Base-by-base conservation (phyloP, 2,888 invertebrate species). In the Tanypteryx hageni region DNA sequence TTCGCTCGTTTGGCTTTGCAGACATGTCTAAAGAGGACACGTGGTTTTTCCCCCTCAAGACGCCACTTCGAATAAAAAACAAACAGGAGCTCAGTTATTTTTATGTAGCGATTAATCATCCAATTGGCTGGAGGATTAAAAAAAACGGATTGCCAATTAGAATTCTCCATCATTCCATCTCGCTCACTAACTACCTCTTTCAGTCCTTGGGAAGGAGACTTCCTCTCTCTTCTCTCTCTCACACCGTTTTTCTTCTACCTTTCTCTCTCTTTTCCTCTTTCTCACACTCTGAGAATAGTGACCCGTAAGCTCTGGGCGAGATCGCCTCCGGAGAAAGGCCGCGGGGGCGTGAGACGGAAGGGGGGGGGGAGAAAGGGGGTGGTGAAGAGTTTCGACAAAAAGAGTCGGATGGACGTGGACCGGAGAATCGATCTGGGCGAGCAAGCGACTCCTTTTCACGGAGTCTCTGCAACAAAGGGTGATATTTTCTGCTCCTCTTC, bases 131-230 rank as follows among this genome's bases (percentile, higher is more conserved):
- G 57, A 13, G 57, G 57, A 83, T n/a, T 83, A 57, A 56, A 83
- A 83, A 83, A 83, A 57, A 56, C 56, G 83, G 83, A 56, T 83
- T 83, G 83, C 44, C 83, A 83, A 57, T 83, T 83, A 57, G 44
- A 57, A 83, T 83, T 83, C 83, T 83, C 56, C 83, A 57, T 83
- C 44, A 3, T 83, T 86, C 86, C 59, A 61, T 86, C 86, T 86
- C 61, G n/a, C n/a, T 14, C 64, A 18, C 14, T n/a, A 64, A n/a
- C 68, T n/a, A 68, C 22, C 68, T 68, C 68, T 86, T 31, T 18
- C 18, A 86, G 31, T 31, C 61, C 61, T 86, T 61, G 61, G 61
- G 86, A 86, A 27, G 59, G 31, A 86, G 56, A 5, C 83, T 56
- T 9, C 44, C 82, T 83, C 83, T 57, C 27, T 83, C n/a, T 44